A percentile compares a stretch with the other conserved stretches of the same genome.
phyloP scores from a whole-genome alignment of 2,113 vertebrate genomes.

The Chlorocebus sabaeus region DNA sequence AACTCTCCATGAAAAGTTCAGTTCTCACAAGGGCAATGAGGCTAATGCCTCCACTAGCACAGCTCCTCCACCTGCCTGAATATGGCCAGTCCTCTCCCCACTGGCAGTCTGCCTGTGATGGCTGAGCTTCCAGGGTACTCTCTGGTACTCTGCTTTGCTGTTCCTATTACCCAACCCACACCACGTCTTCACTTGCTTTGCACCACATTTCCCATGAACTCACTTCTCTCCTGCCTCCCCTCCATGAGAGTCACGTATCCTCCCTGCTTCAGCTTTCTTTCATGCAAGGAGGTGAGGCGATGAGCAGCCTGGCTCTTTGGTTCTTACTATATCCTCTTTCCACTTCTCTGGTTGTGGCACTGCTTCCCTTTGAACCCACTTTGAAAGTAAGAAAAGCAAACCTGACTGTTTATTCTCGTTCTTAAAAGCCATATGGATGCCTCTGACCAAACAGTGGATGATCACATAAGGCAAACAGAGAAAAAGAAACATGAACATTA shows the following conservation, averaged over 20 bases:
- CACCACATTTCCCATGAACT: background rate
- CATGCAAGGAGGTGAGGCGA: fast-evolving
- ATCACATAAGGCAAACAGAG: background rate
- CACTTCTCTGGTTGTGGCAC: background rate
- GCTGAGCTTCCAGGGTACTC: background rate
- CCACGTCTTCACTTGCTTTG: background rate
- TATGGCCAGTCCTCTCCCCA: background rate
- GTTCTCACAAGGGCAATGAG: background rate
- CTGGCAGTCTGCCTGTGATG: background rate
- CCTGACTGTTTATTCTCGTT: background rate
- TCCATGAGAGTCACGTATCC: background rate
- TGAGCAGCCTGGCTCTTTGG: background rate
- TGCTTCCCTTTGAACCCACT: background rate
- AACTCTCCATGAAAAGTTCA: background rate
- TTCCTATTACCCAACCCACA: background rate
- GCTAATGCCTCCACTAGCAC: background rate
- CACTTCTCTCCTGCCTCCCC: background rate
- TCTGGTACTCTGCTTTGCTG: background rate
- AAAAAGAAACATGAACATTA: background rate
- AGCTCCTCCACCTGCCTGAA: background rate
- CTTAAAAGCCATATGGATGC: background rate
- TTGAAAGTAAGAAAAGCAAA: background rate
- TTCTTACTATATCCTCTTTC: background rate
- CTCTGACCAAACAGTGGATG: background rate
- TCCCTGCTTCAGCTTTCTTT: background rate